These are phyloP conservation scores for Nephrotoma flavescens DNA, from an alignment of 2,888 invertebrate species.

Conservation along the genomic window DNA sequence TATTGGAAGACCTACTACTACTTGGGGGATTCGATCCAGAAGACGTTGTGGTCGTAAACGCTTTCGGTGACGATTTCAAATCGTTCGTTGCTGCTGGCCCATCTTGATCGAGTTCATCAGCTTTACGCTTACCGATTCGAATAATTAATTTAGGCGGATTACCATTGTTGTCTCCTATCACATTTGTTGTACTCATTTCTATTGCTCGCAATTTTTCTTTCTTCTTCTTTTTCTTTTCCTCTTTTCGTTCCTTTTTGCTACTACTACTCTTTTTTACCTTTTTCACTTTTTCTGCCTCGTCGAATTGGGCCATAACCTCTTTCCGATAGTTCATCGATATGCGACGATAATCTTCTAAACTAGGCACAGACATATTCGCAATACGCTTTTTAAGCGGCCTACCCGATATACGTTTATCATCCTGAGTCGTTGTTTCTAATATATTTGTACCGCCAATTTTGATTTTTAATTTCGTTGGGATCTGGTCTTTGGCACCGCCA, in stretches of 20 bases:
- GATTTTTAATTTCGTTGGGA: slow-evolving; percentile 60
- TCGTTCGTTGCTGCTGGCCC: slow-evolving; percentile 9
- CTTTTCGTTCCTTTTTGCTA: background rate
- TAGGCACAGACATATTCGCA: slow-evolving; percentile 44
- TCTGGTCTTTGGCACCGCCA: slow-evolving; percentile 20
- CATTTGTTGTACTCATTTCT: slow-evolving; percentile 13
- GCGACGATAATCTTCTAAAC: slow-evolving; percentile 64
- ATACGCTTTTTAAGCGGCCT: slow-evolving; percentile 74
- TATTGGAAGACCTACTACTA: slow-evolving; percentile 31
- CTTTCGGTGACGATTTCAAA: background rate
- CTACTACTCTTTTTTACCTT: slow-evolving; percentile 26
- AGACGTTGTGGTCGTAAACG: background rate
- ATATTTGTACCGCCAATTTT: slow-evolving; percentile 45
- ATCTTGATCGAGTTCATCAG: slow-evolving; percentile 18
- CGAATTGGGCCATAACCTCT: slow-evolving; percentile 72
- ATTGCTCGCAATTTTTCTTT: slow-evolving; percentile 37
- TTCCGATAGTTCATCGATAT: slow-evolving; percentile 79
- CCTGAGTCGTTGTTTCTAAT: slow-evolving; percentile 24
- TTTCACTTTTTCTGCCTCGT: slow-evolving; percentile 41
- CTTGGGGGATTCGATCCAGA: slow-evolving; percentile 15
- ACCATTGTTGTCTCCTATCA: slow-evolving; percentile 29
- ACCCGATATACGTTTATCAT: slow-evolving; percentile 36
- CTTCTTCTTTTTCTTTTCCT: slow-evolving; percentile 39
- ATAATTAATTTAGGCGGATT: slow-evolving; percentile 64
- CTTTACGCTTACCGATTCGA: slow-evolving; percentile 38